Evolutionary conservation across 2,888 invertebrate species (phyloP).

Genomic region (Pogonocherus hispidulus): DNA sequence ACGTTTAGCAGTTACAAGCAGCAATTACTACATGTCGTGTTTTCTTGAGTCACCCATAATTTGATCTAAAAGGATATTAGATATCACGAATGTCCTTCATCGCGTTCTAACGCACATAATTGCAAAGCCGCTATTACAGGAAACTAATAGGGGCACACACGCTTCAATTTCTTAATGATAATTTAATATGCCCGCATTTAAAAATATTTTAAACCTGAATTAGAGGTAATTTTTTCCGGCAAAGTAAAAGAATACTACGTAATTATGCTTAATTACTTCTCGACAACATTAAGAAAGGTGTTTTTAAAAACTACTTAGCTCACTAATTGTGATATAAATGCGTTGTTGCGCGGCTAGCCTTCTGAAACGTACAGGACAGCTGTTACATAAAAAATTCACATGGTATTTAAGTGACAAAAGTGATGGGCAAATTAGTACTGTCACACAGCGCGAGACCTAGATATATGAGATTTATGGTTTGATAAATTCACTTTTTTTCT

Average conservation of each 20-base stretch:
- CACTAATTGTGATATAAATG: slow-evolving; percentile 52
- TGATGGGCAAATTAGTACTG: neutral
- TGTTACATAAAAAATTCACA: slow-evolving; percentile 11
- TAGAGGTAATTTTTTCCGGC: slow-evolving; percentile 51
- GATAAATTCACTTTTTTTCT: neutral
- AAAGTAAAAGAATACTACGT: slow-evolving; percentile 42
- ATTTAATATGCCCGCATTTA: slow-evolving; percentile 51
- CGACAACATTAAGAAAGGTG: slow-evolving; percentile 51
- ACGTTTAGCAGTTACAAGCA: slow-evolving; percentile 21
- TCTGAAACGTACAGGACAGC: slow-evolving; percentile 23
- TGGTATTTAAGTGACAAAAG: slow-evolving; percentile 1
- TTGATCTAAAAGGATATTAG: slow-evolving; percentile 33
- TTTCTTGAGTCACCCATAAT: slow-evolving; percentile 27
- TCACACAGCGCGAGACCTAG: neutral
- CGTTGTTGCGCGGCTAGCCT: slow-evolving; percentile 38
- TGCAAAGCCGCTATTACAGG: slow-evolving; percentile 20
- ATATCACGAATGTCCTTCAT: slow-evolving; percentile 34
- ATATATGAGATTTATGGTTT: neutral
- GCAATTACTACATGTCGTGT: slow-evolving; percentile 28
- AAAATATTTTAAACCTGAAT: slow-evolving; percentile 41
- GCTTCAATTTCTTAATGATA: slow-evolving; percentile 47
- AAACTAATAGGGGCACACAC: slow-evolving; percentile 34
- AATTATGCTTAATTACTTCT: slow-evolving; percentile 52
- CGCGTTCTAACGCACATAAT: slow-evolving; percentile 28
- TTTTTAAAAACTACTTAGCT: slow-evolving; percentile 56